Conservation (phyloP, 2,113 vertebrate species). For the rat (Rattus norvegicus) region GRCr8 NC_086019.1:75940501-75941000, state of each 20-base stretch:
- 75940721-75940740: not conserved
- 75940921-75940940: not conserved
- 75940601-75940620: not conserved
- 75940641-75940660: not conserved
- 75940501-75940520: not conserved
- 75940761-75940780: not conserved
- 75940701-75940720: not conserved
- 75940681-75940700: not conserved
- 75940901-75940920: not conserved
- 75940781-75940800: not conserved
- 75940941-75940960: not conserved
- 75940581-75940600: not conserved
- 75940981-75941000: not conserved
- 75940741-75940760: not conserved
- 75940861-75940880: not conserved
- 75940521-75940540: not conserved
- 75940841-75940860: not conserved
- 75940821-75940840: fast-evolving
- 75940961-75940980: not conserved
- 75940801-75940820: not conserved
- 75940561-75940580: not conserved
- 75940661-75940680: fast-evolving
- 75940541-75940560: not conserved
- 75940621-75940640: not conserved
- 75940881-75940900: not conserved